Conservation (phyloP, 2,888 invertebrate genomes). For the Acrocyrtus sp. region DNA sequence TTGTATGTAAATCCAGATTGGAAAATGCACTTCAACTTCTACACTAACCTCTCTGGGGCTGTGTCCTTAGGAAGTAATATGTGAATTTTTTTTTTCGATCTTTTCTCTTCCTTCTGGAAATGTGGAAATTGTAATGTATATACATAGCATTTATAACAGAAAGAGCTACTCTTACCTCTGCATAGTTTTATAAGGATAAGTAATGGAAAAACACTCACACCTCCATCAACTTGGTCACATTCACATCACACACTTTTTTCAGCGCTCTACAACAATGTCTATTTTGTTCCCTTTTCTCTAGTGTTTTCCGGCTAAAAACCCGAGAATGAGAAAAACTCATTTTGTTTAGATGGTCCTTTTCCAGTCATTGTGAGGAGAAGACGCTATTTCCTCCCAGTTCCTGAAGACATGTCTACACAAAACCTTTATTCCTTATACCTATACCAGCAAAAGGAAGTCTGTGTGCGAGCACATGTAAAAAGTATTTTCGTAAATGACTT, state of each 20-base stretch:
- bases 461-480: neutral
- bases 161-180: too few species aligned
- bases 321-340: constrained; percentile 45
- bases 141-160: too few species aligned
- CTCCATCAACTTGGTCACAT: neutral
- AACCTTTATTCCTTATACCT: constrained; percentile 2
- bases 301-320: too few species aligned
- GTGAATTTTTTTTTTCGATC: too few species aligned
- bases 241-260: neutral
- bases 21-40: neutral
- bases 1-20: constrained; percentile 14
- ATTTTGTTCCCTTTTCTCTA: neutral
- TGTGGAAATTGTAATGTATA: too few species aligned
- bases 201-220: neutral
- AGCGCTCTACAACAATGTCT: constrained; percentile 7
- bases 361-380: too few species aligned
- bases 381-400: too few species aligned
- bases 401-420: neutral
- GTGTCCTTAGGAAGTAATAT: neutral
- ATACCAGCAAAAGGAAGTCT: neutral
- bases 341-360: constrained; percentile 40
- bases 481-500: constrained; percentile 1
- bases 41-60: too few species aligned
- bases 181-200: too few species aligned
- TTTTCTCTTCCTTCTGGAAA: too few species aligned